Percentiles rank a stretch among this genome's conserved stretches.
These are phyloP conservation scores for Eupithecia subfuscata DNA, from an alignment of 2,888 invertebrate genomes.

Conservation along the genomic window DNA sequence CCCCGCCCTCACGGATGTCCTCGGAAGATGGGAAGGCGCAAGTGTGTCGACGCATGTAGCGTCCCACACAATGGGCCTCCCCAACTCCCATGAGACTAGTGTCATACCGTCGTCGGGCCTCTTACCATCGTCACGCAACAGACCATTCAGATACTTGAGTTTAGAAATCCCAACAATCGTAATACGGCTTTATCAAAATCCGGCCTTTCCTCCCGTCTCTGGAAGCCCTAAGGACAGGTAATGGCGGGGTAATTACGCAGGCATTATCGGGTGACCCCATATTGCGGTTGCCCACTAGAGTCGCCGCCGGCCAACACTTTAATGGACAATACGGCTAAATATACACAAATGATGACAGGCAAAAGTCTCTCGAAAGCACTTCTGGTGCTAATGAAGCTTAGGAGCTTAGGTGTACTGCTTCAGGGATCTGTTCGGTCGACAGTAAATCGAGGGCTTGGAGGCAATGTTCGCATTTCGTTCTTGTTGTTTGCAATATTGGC, in stretches of 20 bases:
- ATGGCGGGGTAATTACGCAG: slow-evolving; percentile 77
- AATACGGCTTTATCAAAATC: slow-evolving; percentile 7
- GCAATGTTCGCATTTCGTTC: not conserved
- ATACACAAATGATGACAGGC: slow-evolving; percentile 53
- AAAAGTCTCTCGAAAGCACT: slow-evolving; percentile 34
- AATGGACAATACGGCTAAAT: slow-evolving; percentile 58
- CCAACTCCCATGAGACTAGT: too few species aligned
- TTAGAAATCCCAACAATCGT: not conserved
- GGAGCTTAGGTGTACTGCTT: slow-evolving; percentile 7
- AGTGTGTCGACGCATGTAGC: too few species aligned
- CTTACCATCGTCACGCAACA: too few species aligned
- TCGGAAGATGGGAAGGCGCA: too few species aligned
- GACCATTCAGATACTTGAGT: not conserved
- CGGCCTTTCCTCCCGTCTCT: slow-evolving; percentile 21
- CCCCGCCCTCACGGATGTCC: too few species aligned
- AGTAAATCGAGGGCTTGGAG: not conserved
- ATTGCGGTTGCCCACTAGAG: slow-evolving; percentile 67
- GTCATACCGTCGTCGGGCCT: too few species aligned
- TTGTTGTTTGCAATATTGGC: slow-evolving; percentile 1
- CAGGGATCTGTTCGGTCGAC: not conserved
- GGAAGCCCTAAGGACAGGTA: slow-evolving; percentile 54
- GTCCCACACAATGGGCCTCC: too few species aligned
- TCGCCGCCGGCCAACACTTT: slow-evolving; percentile 57
- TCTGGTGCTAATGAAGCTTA: slow-evolving; percentile 2
- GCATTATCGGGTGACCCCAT: slow-evolving; percentile 81